Evolutionary conservation across 2,888 invertebrate species (phyloP).

Genomic region (Endomychus coccineus): DNA sequence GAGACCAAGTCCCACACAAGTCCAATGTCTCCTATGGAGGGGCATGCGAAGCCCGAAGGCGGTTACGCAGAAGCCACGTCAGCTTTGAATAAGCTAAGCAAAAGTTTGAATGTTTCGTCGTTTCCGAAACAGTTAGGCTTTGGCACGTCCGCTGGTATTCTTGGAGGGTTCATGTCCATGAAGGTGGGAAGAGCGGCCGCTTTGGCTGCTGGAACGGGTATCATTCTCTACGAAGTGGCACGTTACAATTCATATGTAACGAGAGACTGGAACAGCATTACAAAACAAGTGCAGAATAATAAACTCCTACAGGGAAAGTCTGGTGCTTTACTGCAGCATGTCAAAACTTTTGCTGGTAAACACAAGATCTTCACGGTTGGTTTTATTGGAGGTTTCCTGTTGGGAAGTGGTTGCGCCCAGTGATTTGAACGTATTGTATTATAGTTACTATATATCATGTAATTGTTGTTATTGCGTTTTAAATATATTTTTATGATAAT

Average conservation of each 20-base stretch:
- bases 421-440: no score
- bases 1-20: no score
- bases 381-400: slow-evolving; percentile 11
- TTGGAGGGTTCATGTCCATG: slow-evolving; percentile 10
- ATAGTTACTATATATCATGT: no score
- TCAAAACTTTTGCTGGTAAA: slow-evolving; percentile 10
- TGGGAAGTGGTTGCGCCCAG: slow-evolving; percentile 11
- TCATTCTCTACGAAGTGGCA: slow-evolving; percentile 12
- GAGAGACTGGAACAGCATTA: slow-evolving; percentile 10
- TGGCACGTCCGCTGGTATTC: slow-evolving; percentile 10
- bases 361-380: slow-evolving; percentile 12
- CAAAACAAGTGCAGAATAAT: slow-evolving; percentile 9
- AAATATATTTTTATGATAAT: no score
- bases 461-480: no score
- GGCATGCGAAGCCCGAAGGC: no score
- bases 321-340: slow-evolving; percentile 6
- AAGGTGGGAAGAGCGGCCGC: slow-evolving; percentile 12
- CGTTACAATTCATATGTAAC: slow-evolving; percentile 13
- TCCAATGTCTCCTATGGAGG: no score
- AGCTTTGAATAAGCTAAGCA: slow-evolving; percentile 7
- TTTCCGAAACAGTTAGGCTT: slow-evolving; percentile 11
- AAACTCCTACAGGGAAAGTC: slow-evolving; percentile 7
- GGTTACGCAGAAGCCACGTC: slow-evolving; percentile 12
- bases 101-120: slow-evolving; percentile 7
- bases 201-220: slow-evolving; percentile 11